Percentiles rank a stretch among this genome's conserved stretches.
These are phyloP conservation scores for Tinea semifulvella DNA, from an alignment of 2,888 invertebrate species.

Conservation along the genomic window DNA sequence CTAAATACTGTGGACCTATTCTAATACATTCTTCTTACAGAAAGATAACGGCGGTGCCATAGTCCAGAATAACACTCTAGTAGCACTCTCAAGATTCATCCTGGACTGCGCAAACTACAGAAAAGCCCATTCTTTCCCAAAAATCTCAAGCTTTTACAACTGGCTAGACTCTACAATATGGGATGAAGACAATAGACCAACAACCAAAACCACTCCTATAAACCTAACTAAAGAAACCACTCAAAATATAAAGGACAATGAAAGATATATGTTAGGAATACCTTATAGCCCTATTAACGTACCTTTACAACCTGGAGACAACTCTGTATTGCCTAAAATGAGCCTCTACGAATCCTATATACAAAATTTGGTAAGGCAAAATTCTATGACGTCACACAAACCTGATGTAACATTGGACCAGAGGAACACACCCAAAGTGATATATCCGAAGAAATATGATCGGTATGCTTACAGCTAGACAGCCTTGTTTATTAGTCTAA, in stretches of 20 bases:
- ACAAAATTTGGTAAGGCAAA: conserved; percentile 30
- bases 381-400: background rate
- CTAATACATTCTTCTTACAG: conserved; percentile 27
- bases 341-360: conserved; percentile 55
- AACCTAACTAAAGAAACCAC: conserved; percentile 18
- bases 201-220: conserved; percentile 22
- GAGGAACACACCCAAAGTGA: conserved; percentile 30
- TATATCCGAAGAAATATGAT: conserved; percentile 27
- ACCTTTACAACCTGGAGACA: conserved; percentile 50
- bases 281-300: conserved; percentile 51
- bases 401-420: conserved; percentile 33
- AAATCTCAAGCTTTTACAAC: conserved; percentile 36
- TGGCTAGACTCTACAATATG: conserved; percentile 54
- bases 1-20: too few relatives aligned
- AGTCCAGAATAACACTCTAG: conserved; percentile 48
- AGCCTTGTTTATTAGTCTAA: background rate
- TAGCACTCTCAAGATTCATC: conserved; percentile 42
- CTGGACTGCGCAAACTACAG: conserved; percentile 50
- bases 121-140: conserved; percentile 51
- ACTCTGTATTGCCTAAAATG: conserved; percentile 49
- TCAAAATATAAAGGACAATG: conserved; percentile 24
- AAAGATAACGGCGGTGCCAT: conserved; percentile 56
- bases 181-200: conserved; percentile 45
- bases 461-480: conserved; percentile 13
- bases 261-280: conserved; percentile 42